Conservation (phyloP, 2,113 vertebrate species). For the Lamprologus sp. region DNA sequence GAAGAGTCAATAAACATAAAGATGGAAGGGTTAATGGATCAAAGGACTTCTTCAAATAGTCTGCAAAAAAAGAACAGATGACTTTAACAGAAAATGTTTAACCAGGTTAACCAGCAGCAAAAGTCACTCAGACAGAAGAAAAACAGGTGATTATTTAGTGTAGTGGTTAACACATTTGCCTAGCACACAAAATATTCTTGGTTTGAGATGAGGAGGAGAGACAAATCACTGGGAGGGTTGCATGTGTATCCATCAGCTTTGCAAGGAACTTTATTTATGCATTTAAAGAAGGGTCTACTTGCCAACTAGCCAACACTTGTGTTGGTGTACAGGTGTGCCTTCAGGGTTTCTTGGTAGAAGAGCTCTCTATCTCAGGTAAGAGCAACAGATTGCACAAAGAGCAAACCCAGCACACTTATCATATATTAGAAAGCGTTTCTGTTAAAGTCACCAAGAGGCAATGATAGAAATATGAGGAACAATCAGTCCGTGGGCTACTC, state of each 20-base stretch:
- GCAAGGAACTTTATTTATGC: background rate
- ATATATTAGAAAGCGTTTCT: background rate
- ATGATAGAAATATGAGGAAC: background rate
- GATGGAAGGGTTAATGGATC: background rate
- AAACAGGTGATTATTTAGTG: background rate
- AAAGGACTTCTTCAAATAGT: background rate
- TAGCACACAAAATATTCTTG: background rate
- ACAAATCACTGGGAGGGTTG: background rate
- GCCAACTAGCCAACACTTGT: background rate
- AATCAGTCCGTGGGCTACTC: background rate
- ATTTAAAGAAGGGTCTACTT: background rate
- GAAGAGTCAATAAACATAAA: conserved; percentile 24
- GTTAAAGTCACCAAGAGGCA: background rate
- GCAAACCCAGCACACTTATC: background rate
- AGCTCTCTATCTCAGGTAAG: background rate
- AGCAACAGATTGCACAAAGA: background rate
- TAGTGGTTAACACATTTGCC: background rate
- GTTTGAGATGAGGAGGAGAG: background rate
- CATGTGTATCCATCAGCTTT: background rate
- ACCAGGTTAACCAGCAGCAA: background rate
- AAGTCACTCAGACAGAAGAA: background rate
- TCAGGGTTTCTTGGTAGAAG: background rate
- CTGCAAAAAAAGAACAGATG: conserved; percentile 5
- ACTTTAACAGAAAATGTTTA: background rate
- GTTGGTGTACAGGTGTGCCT: background rate